Evolutionary conservation across 53 echinoderm and acorn worm genomes (phyloP), one percentile per base, ranked within the genome.

Genomic region (Apostichopus leukothele): DNA sequence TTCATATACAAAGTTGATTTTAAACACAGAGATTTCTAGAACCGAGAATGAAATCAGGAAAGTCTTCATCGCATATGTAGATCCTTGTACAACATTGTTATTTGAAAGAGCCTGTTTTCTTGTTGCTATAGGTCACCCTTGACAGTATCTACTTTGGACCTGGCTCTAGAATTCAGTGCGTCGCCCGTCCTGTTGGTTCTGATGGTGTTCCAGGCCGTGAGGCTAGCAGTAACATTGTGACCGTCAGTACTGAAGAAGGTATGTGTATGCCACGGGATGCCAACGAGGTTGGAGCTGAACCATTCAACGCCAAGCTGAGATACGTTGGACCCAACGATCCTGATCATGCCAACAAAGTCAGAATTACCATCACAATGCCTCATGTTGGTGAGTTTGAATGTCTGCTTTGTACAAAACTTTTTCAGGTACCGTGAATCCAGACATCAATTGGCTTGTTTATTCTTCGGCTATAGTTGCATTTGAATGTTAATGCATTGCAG

Each of bases 61-160:
- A 39, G 39, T 39, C 39, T 39, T 2, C 27, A 1, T 27, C 27
- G 0, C 39, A 39, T 39, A 39, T 39, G 2, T 39, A 39, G 39
- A 39, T 39, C 39, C 39, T 39, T 39, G 39, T 39, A 25, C 25
- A 25, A 39, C 39, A 39, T 39, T 0, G 39, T 39, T 39, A 39
- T 39, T 39, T 39, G 39, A 3, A 39, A 39, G 39, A 39, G 39
- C 39, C 39, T 57, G 57, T 57, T 71, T n/a, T 71, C 18, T 13
- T 71, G 16, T 85, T 11, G 1, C 4, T 13, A 39, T 57, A 99
- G 99, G 91, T 99, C 90, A 96, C 99, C 59, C 91, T 99, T 76
- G 99, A 99, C 92, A 95, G 95, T 76, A 90, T 99, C 92, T 99
- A 99, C 92, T 99, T 96, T 71, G 99, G 96, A 74, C 96, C 99